Evolutionary conservation across 1,140 invertebrate genomes (phyloP), one percentile per base, ranked within the genome.

Genomic region (Tetraneura akinire): DNA sequence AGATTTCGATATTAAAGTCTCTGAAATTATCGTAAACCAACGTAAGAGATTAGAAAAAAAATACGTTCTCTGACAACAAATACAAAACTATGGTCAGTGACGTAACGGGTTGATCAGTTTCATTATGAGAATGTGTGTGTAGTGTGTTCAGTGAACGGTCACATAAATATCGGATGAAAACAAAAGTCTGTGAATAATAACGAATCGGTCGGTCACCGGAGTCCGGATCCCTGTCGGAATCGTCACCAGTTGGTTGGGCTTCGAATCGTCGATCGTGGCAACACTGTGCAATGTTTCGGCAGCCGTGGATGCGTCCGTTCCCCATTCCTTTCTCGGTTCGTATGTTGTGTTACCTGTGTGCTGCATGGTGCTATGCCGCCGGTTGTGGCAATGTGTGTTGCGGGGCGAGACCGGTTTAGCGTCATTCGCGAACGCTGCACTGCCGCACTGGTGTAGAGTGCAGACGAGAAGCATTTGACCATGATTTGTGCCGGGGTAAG

Each of bases 341-440:
- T 26, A 10, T 23, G 68, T 51, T 29, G 26, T 23, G 47, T 74
- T 53, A 37, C 51, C 29, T 26, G 32, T 37, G 32, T 37, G n/a
- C 16, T 68, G 47, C 10, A 18, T 51, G 8, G 21, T 53, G 68
- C 3, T 71, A 21, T 16, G 32, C 51, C 29, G 73, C 8, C 32
- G 1, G 60, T 14, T 6, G 8, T 21, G 21, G 21, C 26, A 32
- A 8, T n/a, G 32, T 42, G 23, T 29, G 70, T 73, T 47, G 70
- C 70, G 47, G 51, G 71, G 32, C 53, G 71, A 57, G 71, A 76
- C 71, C 71, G 71, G 71, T 76, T 76, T 57, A 29, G 26, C 71
- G 71, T 76, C 71, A 76, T 78, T 78, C 74, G 74, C 74, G 37
- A 78, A 78, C 74, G 57, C 55, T 16, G 53, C n/a, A n/a, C n/a